Evolutionary conservation across 1,140 invertebrate genomes (phyloP).

Genomic region (Heliconius congener): DNA sequence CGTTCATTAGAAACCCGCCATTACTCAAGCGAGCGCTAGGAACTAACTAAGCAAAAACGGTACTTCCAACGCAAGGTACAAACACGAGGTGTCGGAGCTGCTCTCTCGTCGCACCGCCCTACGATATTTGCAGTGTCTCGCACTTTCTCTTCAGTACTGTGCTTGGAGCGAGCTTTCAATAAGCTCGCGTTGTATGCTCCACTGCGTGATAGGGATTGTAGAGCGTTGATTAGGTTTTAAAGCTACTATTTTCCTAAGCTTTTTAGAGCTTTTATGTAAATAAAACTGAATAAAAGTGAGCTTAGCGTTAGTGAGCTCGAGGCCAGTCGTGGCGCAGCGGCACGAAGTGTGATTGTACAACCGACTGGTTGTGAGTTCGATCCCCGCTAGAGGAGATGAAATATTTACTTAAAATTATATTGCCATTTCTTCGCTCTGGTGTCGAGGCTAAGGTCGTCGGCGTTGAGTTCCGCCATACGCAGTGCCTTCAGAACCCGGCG

Average conservation of each 20-base stretch:
- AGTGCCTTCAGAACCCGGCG: no score
- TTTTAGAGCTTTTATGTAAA: background rate
- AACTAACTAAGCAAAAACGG: background rate
- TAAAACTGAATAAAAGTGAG: no score
- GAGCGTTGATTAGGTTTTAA: background rate
- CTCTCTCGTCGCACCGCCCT: background rate
- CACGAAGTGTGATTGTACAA: no score
- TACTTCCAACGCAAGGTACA: background rate
- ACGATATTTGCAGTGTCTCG: background rate
- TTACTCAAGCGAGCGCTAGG: background rate
- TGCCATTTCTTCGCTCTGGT: no score
- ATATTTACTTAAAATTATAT: no score
- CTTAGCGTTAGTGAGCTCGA: no score
- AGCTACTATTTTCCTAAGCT: background rate
- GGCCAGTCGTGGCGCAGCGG: no score
- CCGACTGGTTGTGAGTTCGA: no score
- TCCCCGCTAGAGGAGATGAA: no score
- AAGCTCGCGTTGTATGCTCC: background rate
- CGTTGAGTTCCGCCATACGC: no score
- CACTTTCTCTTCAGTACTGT: background rate
- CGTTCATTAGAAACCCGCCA: background rate
- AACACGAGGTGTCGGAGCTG: background rate
- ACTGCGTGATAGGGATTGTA: background rate
- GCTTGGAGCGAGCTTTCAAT: background rate
- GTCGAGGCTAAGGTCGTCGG: no score